A percentile compares a stretch with the other conserved stretches of the same genome.
phyloP scores from a whole-genome alignment of 1,140 invertebrate genomes.

The Ceratosolen solmsi region DNA sequence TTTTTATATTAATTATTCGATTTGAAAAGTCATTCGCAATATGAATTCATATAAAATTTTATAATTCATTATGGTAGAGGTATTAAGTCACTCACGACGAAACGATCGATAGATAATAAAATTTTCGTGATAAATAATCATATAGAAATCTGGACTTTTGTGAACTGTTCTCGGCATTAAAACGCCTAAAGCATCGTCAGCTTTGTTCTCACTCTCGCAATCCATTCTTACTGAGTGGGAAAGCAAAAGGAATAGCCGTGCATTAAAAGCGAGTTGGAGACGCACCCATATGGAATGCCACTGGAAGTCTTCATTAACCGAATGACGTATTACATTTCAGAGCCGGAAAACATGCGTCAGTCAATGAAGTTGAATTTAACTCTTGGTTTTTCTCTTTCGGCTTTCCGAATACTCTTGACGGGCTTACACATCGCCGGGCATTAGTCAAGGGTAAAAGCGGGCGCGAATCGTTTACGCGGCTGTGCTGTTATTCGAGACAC shows the following conservation, averaged over 20 bases:
- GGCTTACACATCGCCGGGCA: not conserved
- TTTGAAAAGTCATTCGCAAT: too few species aligned
- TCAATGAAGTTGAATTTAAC: conserved; percentile 47
- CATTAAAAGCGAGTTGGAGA: not conserved
- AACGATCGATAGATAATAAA: too few species aligned
- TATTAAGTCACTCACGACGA: too few species aligned
- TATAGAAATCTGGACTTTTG: too few species aligned
- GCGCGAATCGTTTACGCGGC: conserved; percentile 60
- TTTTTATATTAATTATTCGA: too few species aligned
- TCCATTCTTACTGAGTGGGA: too few species aligned
- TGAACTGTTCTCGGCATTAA: too few species aligned
- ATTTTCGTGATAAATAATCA: too few species aligned
- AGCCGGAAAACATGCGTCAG: not conserved
- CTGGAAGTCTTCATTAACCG: not conserved
- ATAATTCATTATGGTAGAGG: too few species aligned
- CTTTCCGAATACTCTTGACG: not conserved
- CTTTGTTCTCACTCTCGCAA: not conserved
- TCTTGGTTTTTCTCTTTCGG: not conserved
- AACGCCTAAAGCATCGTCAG: not conserved
- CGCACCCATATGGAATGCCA: not conserved
- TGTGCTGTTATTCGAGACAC: not conserved
- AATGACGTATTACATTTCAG: not conserved
- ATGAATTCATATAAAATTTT: too few species aligned
- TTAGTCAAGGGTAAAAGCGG: conserved; percentile 54
- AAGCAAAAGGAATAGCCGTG: too few species aligned